phyloP scores from a whole-genome alignment of 2,113 vertebrate genomes.

The Pachypanchax playfairii region DNA sequence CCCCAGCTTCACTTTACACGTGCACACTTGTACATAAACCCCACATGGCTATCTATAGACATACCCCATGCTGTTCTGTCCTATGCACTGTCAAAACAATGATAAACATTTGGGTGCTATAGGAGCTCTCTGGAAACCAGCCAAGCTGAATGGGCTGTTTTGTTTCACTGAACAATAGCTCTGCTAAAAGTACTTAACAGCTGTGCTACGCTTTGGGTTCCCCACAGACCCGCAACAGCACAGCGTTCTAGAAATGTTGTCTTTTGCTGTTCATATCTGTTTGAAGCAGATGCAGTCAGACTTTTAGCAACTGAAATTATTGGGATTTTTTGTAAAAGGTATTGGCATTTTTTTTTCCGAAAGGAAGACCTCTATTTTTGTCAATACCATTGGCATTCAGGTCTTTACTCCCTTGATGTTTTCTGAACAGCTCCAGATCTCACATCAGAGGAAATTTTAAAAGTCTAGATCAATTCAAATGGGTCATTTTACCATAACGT shows the following conservation, averaged over 20 bases:
- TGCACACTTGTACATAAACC: constrained; percentile 19
- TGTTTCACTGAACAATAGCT: constrained; percentile 78
- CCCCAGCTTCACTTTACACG: constrained; percentile 6
- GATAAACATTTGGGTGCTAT: constrained; percentile 78
- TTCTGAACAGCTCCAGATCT: too few relatives aligned
- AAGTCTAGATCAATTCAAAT: too few relatives aligned
- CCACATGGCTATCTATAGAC: constrained; percentile 62
- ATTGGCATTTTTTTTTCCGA: too few relatives aligned
- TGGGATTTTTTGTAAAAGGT: too few relatives aligned
- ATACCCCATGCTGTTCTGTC: constrained; percentile 71
- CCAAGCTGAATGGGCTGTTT: constrained; percentile 78
- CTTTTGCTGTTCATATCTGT: constrained; percentile 65
- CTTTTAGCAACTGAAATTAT: too few relatives aligned
- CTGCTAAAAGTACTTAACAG: constrained; percentile 76
- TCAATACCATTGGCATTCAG: too few relatives aligned
- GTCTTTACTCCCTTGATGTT: too few relatives aligned
- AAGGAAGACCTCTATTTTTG: too few relatives aligned
- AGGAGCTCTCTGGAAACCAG: constrained; percentile 72
- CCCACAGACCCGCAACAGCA: constrained; percentile 61
- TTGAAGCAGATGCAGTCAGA: too few relatives aligned
- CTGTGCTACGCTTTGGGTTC: constrained; percentile 67
- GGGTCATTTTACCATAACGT: too few relatives aligned
- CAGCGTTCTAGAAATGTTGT: constrained; percentile 55
- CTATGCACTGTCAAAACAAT: constrained; percentile 78
- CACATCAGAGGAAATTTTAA: too few relatives aligned